Evolutionary conservation across 1,140 invertebrate genomes (phyloP).

Genomic region (Dolichoris vasculosae): DNA sequence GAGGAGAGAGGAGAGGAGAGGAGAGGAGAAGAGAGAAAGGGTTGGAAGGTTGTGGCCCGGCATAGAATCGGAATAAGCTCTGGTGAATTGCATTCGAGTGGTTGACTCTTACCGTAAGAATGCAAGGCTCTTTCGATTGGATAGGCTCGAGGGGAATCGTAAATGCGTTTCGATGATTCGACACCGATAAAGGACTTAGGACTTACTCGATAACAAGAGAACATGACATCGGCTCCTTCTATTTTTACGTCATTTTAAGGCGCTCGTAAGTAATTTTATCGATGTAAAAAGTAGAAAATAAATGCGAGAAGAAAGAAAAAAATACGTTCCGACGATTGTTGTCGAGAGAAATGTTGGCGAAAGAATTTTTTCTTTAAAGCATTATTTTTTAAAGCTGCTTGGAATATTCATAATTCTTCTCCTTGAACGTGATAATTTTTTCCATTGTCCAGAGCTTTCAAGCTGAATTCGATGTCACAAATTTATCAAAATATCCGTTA

Average conservation of each 20-base stretch:
- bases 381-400: too few relatives aligned
- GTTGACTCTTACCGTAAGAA: not conserved
- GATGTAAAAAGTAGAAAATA: not conserved
- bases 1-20: not conserved
- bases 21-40: not conserved
- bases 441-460: too few relatives aligned
- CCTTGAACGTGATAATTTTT: too few relatives aligned
- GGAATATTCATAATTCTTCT: too few relatives aligned
- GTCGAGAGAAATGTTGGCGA: not conserved
- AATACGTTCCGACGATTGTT: not conserved
- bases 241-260: slow-evolving; percentile 5
- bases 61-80: slow-evolving; percentile 36
- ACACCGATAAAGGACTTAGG: slow-evolving; percentile 19
- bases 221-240: not conserved
- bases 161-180: slow-evolving; percentile 46
- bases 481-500: too few relatives aligned
- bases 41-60: not conserved
- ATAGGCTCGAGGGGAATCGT: slow-evolving; percentile 25
- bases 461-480: too few relatives aligned
- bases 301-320: not conserved
- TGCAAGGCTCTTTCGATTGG: not conserved
- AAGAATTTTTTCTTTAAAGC: not conserved
- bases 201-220: not conserved
- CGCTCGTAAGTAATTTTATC: slow-evolving; percentile 20
- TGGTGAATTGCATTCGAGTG: slow-evolving; percentile 37